phyloP scores from a whole-genome alignment of 2,113 vertebrate genomes.

The Pyrgilauda ruficollis region DNA sequence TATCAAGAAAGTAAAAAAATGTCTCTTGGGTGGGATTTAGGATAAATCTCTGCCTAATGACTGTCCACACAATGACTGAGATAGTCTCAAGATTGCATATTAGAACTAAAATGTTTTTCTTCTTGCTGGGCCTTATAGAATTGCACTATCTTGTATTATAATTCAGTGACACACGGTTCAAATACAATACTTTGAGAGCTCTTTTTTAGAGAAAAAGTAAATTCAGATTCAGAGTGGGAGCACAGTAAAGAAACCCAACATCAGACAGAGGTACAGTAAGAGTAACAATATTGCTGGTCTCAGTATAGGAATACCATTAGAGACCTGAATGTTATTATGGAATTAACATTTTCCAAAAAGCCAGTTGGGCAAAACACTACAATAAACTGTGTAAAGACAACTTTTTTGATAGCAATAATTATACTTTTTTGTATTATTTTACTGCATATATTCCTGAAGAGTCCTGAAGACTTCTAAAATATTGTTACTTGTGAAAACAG shows the following conservation, averaged over 20 bases:
- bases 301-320: not conserved
- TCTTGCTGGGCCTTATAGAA: not conserved
- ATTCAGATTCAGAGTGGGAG: not conserved
- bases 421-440: not conserved
- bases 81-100: not conserved
- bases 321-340: not conserved
- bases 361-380: not conserved
- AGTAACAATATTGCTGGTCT: not conserved
- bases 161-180: not conserved
- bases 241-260: not conserved
- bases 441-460: not conserved
- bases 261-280: not conserved
- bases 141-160: not conserved
- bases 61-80: not conserved
- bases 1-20: not conserved
- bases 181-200: not conserved
- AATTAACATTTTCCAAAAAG: not conserved
- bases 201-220: not conserved
- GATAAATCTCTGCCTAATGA: not conserved
- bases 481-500: not conserved
- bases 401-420: not conserved
- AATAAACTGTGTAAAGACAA: not conserved
- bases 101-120: not conserved
- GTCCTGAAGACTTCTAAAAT: constrained; percentile 20
- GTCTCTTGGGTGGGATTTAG: not conserved